Evolutionary conservation across 2,113 vertebrate genomes (phyloP).

Genomic region (Isichthys henryi): DNA sequence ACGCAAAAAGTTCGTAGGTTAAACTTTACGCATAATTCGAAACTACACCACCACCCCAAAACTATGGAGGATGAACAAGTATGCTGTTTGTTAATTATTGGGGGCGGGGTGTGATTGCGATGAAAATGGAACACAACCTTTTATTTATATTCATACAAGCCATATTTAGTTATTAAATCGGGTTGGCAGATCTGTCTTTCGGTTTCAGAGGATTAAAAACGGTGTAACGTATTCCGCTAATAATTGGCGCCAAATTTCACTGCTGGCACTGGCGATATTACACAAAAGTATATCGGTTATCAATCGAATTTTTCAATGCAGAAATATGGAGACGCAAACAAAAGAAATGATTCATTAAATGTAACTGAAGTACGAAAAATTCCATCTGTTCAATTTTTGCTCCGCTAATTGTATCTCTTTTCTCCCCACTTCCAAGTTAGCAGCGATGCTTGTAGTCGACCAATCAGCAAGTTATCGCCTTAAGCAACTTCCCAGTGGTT

Average conservation of each 20-base stretch:
- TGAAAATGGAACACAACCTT: neutral
- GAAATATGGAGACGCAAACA: neutral
- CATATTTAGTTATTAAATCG: neutral
- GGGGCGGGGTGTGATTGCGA: neutral
- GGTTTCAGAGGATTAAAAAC: neutral
- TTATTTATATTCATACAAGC: neutral
- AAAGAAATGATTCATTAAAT: neutral
- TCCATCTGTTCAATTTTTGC: neutral
- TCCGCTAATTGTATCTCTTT: neutral
- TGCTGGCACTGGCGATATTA: neutral
- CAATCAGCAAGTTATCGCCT: neutral
- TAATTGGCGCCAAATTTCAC: neutral
- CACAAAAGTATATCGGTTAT: neutral
- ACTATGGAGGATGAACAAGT: neutral
- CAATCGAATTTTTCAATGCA: neutral
- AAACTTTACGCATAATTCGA: neutral
- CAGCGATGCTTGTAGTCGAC: neutral
- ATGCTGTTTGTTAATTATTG: neutral
- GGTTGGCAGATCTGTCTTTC: neutral
- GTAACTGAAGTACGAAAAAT: neutral
- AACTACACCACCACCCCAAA: neutral
- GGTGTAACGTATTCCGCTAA: neutral
- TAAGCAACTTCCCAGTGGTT: neutral
- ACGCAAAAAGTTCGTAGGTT: neutral
- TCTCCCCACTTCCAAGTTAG: neutral